A percentile compares a stretch with the other conserved stretches of the same genome.
phyloP scores from a whole-genome alignment of 2,888 invertebrate genomes.

The Pachydiplax longipennis region DNA sequence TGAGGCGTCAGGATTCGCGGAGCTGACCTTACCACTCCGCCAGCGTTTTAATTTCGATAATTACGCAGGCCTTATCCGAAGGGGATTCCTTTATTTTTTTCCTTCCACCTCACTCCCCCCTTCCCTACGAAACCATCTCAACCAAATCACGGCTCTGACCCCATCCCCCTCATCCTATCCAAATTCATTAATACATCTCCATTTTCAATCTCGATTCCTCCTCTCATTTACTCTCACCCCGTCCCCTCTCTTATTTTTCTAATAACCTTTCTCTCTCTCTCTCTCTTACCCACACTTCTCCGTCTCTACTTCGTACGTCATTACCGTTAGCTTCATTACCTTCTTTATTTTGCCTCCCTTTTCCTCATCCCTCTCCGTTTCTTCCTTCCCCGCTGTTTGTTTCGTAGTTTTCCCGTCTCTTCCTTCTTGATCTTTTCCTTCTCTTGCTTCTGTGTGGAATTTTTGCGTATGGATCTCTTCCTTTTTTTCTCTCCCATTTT shows the following conservation, averaged over 20 bases:
- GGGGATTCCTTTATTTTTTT: conserved; percentile 17
- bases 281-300: no score
- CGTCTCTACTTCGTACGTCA: no score
- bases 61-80: conserved; percentile 36
- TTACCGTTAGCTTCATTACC: no score
- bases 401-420: no score
- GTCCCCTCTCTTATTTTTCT: background rate
- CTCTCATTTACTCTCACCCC: background rate
- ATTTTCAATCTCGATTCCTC: background rate
- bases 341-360: no score
- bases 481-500: no score
- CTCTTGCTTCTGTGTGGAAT: no score
- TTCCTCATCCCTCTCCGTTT: no score
- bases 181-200: background rate
- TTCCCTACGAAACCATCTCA: background rate
- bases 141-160: background rate
- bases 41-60: conserved; percentile 36
- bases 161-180: background rate
- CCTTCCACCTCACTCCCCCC: background rate
- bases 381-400: no score
- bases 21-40: background rate
- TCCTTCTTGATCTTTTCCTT: no score
- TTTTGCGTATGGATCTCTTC: no score
- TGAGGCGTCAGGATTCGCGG: background rate
- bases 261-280: no score